Conservation (phyloP, 1,140 invertebrate species). For the Drosophila dunni region DNA sequence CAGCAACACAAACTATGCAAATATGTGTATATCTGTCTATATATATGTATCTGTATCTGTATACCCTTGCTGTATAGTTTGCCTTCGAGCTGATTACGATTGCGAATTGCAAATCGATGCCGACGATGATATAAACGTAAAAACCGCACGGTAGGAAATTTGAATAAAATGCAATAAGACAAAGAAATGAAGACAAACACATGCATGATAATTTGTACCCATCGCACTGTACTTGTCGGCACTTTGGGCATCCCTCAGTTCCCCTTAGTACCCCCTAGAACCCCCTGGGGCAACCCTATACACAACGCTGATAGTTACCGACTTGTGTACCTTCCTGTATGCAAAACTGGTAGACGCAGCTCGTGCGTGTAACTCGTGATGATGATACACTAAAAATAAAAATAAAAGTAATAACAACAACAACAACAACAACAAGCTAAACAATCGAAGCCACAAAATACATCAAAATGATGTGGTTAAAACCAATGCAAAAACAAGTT, state of each 20-base stretch:
- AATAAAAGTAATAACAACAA: conserved; percentile 13
- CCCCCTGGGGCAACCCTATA: conserved; percentile 6
- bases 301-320: not conserved
- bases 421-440: conserved; percentile 44
- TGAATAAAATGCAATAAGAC: conserved; percentile 82
- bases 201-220: conserved; percentile 75
- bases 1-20: conserved; percentile 11
- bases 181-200: conserved; percentile 65
- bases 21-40: conserved; percentile 23
- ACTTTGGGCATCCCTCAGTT: conserved; percentile 35
- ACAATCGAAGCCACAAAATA: conserved; percentile 78
- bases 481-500: conserved; percentile 80
- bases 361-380: conserved; percentile 78
- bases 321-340: conserved; percentile 40
- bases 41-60: conserved; percentile 31
- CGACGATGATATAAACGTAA: conserved; percentile 65
- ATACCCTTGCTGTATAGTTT: conserved; percentile 43
- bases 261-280: too few species aligned
- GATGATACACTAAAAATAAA: conserved; percentile 76
- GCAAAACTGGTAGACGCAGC: conserved; percentile 72
- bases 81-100: conserved; percentile 74
- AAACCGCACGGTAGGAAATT: conserved; percentile 82
- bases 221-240: conserved; percentile 43
- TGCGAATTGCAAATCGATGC: conserved; percentile 81
- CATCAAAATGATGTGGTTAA: conserved; percentile 81